Conservation (phyloP, 2,888 invertebrate species). For the Abrostola tripartita region DNA sequence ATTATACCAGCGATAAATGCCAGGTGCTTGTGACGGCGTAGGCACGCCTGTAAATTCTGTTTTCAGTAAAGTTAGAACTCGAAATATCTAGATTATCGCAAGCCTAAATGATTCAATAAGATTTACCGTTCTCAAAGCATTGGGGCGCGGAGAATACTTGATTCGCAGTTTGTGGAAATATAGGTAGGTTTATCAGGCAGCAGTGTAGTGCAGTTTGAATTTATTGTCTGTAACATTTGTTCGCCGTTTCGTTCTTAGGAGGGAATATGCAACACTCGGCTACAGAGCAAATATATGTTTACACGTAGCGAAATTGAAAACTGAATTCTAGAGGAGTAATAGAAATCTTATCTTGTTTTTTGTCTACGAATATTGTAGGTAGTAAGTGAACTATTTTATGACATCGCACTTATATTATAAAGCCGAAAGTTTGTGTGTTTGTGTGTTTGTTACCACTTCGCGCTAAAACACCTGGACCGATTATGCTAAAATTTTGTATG, state of each 20-base stretch:
- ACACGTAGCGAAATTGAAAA: constrained; percentile 4
- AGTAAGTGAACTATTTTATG: no score
- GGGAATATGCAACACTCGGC: background rate
- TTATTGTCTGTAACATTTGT: constrained; percentile 3
- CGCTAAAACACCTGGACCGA: no score
- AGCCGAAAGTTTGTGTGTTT: no score
- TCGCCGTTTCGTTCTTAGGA: background rate
- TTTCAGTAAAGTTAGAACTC: no score
- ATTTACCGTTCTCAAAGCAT: no score
- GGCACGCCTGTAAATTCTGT: background rate
- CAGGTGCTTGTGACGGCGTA: background rate
- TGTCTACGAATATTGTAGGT: no score
- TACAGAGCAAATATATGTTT: constrained; percentile 2
- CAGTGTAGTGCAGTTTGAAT: background rate
- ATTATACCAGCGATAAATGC: background rate
- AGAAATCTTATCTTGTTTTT: background rate
- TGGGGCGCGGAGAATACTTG: background rate
- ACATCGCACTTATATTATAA: no score
- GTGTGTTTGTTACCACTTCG: no score
- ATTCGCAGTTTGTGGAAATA: background rate
- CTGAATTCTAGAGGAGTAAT: background rate
- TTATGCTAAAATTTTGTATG: no score
- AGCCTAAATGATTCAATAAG: no score
- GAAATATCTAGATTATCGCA: no score
- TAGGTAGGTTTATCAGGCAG: background rate